Evolutionary conservation across 1,140 invertebrate genomes (phyloP).

Genomic region (Micrasema minimum): DNA sequence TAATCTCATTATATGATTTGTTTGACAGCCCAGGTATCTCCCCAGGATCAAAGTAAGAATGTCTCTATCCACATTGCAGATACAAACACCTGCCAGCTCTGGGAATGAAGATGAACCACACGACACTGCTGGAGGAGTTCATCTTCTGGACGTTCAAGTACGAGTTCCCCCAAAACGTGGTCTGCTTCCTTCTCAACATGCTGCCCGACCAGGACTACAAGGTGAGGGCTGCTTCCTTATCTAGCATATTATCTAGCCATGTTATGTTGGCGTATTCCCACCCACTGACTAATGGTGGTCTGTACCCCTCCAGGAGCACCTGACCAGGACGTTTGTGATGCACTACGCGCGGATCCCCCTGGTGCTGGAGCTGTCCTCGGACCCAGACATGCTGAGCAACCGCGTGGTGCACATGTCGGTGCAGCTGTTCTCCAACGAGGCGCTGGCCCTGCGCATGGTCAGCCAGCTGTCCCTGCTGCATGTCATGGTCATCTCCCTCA

Average conservation of each 20-base stretch:
- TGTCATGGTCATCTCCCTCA: conserved; percentile 93
- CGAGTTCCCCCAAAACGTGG: conserved; percentile 96
- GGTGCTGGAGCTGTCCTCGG: conserved; percentile 85
- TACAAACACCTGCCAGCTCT: conserved; percentile 83
- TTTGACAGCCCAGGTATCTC: too few species aligned
- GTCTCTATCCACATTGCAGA: too few species aligned
- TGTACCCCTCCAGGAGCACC: conserved; percentile 76
- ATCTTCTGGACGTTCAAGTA: conserved; percentile 98
- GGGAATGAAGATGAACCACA: conserved; percentile 82
- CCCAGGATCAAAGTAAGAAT: too few species aligned
- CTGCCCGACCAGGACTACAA: conserved; percentile 95
- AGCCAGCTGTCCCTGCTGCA: conserved; percentile 89
- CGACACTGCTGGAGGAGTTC: conserved; percentile 92
- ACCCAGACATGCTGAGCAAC: conserved; percentile 92
- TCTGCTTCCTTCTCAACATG: conserved; percentile 96
- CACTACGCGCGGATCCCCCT: conserved; percentile 95
- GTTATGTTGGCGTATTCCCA: too few species aligned
- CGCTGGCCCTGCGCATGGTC: conserved; percentile 88
- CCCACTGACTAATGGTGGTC: conserved; percentile 1
- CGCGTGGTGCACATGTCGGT: conserved; percentile 97
- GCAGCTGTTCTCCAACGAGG: conserved; percentile 94
- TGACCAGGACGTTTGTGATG: conserved; percentile 93
- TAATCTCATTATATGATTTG: too few species aligned
- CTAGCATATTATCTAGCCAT: too few species aligned
- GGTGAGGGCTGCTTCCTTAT: conserved; percentile 64